Conservation (phyloP, 2,113 vertebrate genomes). For the Eulemur rufifrons region DNA sequence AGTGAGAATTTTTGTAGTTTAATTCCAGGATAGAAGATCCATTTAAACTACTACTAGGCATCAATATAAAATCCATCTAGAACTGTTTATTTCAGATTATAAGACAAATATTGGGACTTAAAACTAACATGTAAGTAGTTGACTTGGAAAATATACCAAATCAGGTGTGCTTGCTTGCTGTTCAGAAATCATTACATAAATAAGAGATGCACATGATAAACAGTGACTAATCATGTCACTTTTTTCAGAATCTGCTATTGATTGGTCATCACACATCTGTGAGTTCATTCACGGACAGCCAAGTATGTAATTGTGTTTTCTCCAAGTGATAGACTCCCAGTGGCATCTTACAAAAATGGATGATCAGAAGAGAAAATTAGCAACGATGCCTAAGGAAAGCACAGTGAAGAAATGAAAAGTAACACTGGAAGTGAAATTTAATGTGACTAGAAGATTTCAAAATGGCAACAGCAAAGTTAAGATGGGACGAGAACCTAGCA, state of each 20-base stretch:
- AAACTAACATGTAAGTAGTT: slow-evolving; percentile 71
- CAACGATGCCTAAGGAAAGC: background rate
- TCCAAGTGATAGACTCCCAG: background rate
- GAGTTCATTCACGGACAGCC: background rate
- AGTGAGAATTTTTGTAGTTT: background rate
- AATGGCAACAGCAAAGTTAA: background rate
- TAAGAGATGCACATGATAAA: background rate
- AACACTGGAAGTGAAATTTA: background rate
- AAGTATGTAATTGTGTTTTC: background rate
- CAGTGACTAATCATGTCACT: background rate
- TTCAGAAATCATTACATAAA: slow-evolving; percentile 71
- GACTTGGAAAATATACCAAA: slow-evolving; percentile 80
- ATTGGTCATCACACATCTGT: background rate
- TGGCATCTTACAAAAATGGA: background rate
- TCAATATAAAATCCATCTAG: background rate
- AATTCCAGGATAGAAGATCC: background rate
- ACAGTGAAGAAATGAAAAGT: background rate
- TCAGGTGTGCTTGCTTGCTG: slow-evolving; percentile 70
- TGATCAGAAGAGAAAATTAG: background rate
- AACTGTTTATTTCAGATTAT: background rate
- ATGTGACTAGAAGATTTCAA: background rate
- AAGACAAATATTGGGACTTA: slow-evolving; percentile 28
- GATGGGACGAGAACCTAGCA: background rate
- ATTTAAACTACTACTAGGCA: background rate
- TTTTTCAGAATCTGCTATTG: background rate